Conservation (phyloP, 2,113 vertebrate genomes). For the Ceuthmochares aereus region DNA sequence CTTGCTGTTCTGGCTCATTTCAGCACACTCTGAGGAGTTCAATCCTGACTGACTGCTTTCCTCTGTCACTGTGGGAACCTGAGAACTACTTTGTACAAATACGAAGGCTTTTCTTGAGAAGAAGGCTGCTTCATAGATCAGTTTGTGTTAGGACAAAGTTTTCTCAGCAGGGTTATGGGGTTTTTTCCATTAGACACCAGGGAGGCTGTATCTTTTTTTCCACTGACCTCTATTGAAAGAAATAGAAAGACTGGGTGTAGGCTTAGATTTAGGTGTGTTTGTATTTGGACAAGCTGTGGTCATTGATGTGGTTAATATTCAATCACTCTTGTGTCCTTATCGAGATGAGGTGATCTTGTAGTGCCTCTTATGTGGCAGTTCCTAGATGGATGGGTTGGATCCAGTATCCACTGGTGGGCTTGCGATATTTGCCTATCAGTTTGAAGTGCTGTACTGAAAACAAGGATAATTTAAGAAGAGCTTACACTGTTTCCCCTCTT, state of each 20-base stretch:
- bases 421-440: background rate
- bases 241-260: background rate
- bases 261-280: background rate
- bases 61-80: fast-evolving
- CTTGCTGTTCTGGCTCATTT: background rate
- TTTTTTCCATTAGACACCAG: background rate
- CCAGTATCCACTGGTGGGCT: background rate
- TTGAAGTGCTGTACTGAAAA: background rate
- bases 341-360: background rate
- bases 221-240: background rate
- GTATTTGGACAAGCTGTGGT: background rate
- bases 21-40: background rate
- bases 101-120: background rate
- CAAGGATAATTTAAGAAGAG: background rate
- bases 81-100: background rate
- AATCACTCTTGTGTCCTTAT: background rate
- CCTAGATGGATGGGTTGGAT: background rate
- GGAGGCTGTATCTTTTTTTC: background rate
- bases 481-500: background rate
- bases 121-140: background rate
- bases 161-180: background rate
- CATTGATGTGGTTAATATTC: background rate
- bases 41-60: background rate
- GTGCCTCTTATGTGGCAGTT: background rate
- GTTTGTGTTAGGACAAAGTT: background rate